Percentiles rank a stretch among this genome's conserved stretches.
Conservation (phyloP, 2,888 invertebrate genomes). For the Cinara cedri region DNA sequence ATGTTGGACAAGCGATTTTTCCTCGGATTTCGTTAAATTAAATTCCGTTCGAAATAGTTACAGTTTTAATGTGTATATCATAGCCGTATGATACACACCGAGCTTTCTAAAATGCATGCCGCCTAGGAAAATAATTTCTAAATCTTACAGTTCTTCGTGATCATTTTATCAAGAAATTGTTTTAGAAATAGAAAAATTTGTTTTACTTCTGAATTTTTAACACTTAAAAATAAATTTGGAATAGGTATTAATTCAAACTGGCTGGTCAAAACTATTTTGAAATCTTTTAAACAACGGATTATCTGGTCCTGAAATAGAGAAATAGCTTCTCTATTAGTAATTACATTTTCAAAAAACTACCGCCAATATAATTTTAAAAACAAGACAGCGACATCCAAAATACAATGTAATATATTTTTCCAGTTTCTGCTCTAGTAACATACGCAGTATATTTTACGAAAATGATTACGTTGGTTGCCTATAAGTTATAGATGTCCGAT, state of each 20-base stretch:
- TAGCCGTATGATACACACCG: conserved; percentile 48
- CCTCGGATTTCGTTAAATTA: conserved; percentile 40
- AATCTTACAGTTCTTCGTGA: conserved; percentile 11
- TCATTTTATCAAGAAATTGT: conserved; percentile 24
- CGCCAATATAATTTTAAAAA: conserved; percentile 60
- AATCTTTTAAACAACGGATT: conserved; percentile 60
- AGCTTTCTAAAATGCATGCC: conserved; percentile 37
- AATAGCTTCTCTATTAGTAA: too few species aligned
- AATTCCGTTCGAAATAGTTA: conserved; percentile 57
- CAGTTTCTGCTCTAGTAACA: conserved; percentile 60
- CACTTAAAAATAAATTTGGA: neutral
- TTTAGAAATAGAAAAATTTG: conserved; percentile 18
- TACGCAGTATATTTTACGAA: conserved; percentile 58
- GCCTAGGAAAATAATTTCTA: conserved; percentile 14
- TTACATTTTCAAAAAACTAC: conserved; percentile 59
- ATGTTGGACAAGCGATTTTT: conserved; percentile 33
- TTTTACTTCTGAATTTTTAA: conserved; percentile 5
- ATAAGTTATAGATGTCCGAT: conserved; percentile 59
- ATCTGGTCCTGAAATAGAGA: conserved; percentile 59
- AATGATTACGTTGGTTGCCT: conserved; percentile 57
- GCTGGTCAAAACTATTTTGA: conserved; percentile 58
- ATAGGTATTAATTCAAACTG: conserved; percentile 58
- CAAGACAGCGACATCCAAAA: conserved; percentile 60
- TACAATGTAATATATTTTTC: conserved; percentile 59
- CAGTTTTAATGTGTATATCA: conserved; percentile 57